Conservation (phyloP, 2,113 vertebrate genomes). For the Coreoperca whiteheadi region DNA sequence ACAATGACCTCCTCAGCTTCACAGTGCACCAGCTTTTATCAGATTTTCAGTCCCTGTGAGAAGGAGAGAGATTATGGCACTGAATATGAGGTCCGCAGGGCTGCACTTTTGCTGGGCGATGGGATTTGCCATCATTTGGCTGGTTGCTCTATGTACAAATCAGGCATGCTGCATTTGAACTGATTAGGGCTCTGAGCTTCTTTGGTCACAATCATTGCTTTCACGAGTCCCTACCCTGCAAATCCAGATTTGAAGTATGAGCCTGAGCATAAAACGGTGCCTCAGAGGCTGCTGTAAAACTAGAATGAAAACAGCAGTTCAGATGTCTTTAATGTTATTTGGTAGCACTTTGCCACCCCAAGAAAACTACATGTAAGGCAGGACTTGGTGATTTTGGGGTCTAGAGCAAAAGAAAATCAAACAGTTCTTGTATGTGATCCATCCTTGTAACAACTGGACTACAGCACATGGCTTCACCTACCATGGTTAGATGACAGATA, state of each 20-base stretch:
- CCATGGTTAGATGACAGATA: background rate
- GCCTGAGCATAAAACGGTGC: background rate
- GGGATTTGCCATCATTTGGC: conserved; percentile 65
- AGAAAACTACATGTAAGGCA: background rate
- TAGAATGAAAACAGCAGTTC: background rate
- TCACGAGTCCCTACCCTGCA: background rate
- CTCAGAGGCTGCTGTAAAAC: background rate
- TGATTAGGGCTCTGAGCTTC: conserved; percentile 56
- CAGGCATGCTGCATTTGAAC: conserved; percentile 39
- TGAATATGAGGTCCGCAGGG: conserved; percentile 46
- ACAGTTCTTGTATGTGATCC: background rate
- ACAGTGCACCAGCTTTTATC: conserved; percentile 12
- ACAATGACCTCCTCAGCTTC: background rate
- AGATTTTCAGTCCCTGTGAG: conserved; percentile 13
- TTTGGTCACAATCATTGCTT: conserved; percentile 43
- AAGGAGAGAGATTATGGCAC: conserved; percentile 45
- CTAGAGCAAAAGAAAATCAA: background rate
- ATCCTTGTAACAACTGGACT: background rate
- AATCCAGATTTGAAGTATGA: conserved; percentile 30
- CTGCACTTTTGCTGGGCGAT: conserved; percentile 27
- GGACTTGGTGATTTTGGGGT: background rate
- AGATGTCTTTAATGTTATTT: background rate
- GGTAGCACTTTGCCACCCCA: background rate
- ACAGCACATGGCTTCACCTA: background rate
- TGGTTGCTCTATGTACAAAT: conserved; percentile 32